phyloP scores from a whole-genome alignment of 2,113 vertebrate species.

The Gnathonemus echidnorhynchus region DNA sequence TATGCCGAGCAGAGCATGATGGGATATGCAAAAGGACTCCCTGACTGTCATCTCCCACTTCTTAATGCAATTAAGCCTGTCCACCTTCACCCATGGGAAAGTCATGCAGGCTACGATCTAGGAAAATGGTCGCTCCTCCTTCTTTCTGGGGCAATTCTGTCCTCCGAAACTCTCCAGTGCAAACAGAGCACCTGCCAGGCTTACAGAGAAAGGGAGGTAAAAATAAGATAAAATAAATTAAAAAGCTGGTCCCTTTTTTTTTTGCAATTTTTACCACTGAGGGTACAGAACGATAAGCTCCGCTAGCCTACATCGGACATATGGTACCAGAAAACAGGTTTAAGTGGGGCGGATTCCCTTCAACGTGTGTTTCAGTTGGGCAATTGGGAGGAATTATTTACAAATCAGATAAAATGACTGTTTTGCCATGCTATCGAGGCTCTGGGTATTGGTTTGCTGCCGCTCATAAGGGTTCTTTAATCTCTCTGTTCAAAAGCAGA shows the following conservation, averaged over 20 bases:
- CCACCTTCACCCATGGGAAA: conserved; percentile 35
- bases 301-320: background rate
- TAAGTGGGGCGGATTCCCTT: background rate
- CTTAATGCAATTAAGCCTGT: conserved; percentile 43
- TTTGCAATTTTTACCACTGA: background rate
- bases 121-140: background rate
- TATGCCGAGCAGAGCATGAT: background rate
- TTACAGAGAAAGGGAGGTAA: background rate
- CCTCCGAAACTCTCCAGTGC: background rate
- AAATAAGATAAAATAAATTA: background rate
- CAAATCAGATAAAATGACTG: background rate
- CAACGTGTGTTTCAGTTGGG: background rate
- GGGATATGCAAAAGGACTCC: background rate
- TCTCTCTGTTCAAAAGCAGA: background rate
- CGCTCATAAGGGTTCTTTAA: background rate
- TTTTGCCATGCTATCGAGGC: background rate
- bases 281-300: background rate
- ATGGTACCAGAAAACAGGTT: background rate
- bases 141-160: background rate
- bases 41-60: conserved; percentile 28
- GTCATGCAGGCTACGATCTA: conserved; percentile 37
- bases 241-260: background rate
- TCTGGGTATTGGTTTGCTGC: background rate
- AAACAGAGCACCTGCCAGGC: background rate
- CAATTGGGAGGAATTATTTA: background rate